A percentile compares a stretch with the other conserved stretches of the same genome.
These are phyloP conservation scores for Trichopoda pennipes DNA, from an alignment of 2,888 invertebrate species.

Conservation along the genomic window DNA sequence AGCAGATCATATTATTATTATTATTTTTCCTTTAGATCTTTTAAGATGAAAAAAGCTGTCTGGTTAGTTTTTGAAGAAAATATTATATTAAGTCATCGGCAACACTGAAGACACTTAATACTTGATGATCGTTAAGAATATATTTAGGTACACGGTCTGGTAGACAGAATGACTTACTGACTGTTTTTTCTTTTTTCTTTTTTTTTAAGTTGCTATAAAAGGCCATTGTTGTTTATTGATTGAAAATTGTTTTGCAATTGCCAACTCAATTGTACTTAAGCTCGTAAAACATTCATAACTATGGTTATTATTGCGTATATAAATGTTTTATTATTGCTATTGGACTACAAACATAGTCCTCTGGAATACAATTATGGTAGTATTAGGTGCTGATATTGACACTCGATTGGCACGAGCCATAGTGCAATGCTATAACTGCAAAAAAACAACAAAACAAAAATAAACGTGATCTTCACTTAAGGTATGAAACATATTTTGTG, in stretches of 20 bases:
- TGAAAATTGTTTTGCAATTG: slow-evolving; percentile 66
- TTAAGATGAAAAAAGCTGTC: no score
- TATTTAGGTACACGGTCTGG: neutral
- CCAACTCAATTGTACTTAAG: slow-evolving; percentile 53
- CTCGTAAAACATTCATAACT: slow-evolving; percentile 51
- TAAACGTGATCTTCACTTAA: slow-evolving; percentile 61
- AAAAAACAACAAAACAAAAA: neutral
- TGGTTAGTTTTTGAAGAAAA: no score
- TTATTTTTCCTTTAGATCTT: no score
- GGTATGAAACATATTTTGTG: slow-evolving; percentile 39
- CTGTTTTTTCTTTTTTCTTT: slow-evolving; percentile 11
- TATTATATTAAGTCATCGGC: no score
- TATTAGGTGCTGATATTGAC: slow-evolving; percentile 69
- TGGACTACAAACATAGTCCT: slow-evolving; percentile 10
- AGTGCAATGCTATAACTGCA: slow-evolving; percentile 17
- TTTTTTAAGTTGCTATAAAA: slow-evolving; percentile 55
- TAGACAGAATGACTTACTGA: slow-evolving; percentile 19
- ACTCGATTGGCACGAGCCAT: slow-evolving; percentile 70
- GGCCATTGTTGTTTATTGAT: slow-evolving; percentile 64
- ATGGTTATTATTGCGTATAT: slow-evolving; percentile 44
- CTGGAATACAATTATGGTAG: slow-evolving; percentile 49
- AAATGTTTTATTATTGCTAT: slow-evolving; percentile 4
- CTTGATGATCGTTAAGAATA: slow-evolving; percentile 12
- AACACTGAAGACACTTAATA: neutral
- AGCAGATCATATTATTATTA: no score